Base-by-base conservation (phyloP, 64 coral and sea anemone genomes). In the Pocillopora verrucosa region DNA sequence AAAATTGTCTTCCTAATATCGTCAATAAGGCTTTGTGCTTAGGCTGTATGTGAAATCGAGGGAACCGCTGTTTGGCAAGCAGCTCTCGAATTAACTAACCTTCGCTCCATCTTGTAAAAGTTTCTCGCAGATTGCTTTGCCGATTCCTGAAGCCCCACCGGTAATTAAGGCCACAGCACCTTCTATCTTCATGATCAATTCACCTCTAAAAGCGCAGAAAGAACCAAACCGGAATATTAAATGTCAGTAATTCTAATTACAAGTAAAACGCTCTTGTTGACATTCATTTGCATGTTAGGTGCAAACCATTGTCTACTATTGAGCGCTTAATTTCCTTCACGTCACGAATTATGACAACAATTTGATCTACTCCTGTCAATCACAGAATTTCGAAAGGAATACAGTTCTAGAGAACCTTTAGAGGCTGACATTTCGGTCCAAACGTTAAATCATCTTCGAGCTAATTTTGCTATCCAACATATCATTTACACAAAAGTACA, bases 141-240 rank as follows among this genome's bases (percentile, higher is more conserved):
- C 90, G 17, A 92, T 92, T 15, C 90, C 90, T 34, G 90, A 92
- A 1, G 90, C 90, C 1, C 67, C 90, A 3, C 90, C 90, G 45
- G 90, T 92, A 35, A 92, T 75, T 64, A 92, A 58, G 14, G 90
- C 83, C 24, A 92, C 84, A 58, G 74, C 62, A 16, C 83, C 90
- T n/a, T 87, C 90, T 11, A 87, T 92, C 61, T 80, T 92, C 90
- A 92, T 92, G 22, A 9, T 20, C n/a, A 15, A 17, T 16, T 69
- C n/a, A 12, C 45, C 58, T 36, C 36, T 10, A 14, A 5, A 22
- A 51, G 16, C 16, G 7, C 19, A 36, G 12, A 85, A 72, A 22
- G 25, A 70, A 11, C 17, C 22, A 2, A 6, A 64, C 56, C 36
- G 68, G 58, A 81, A 59, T 62, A 26, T 22, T 19, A 63, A 38